A percentile compares a stretch with the other conserved stretches of the same genome.
Evolutionary conservation across 2,888 invertebrate genomes (phyloP).

Genomic region (Hyles lineata): DNA sequence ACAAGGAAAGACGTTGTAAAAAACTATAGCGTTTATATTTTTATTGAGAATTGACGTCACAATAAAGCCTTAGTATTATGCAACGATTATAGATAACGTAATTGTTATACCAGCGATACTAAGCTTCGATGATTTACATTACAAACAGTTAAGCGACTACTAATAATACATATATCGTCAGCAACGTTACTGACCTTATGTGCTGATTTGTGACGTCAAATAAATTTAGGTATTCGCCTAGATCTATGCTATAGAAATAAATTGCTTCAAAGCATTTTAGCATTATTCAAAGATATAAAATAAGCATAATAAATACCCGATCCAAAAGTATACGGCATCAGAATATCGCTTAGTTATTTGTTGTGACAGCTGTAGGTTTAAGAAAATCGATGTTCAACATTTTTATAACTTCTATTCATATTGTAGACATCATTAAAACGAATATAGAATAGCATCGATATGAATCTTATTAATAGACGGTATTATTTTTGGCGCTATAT

Average conservation of each 20-base stretch:
- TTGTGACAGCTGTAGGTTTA: not conserved
- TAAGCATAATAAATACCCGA: not conserved
- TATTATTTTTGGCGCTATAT: constrained; percentile 18
- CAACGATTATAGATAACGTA: constrained; percentile 37
- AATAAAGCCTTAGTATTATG: constrained; percentile 41
- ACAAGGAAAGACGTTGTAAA: not conserved
- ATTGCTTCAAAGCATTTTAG: too few relatives aligned
- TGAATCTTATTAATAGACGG: constrained; percentile 8
- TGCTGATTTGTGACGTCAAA: not conserved
- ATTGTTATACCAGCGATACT: constrained; percentile 29
- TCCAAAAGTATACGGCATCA: not conserved
- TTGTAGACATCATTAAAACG: not conserved
- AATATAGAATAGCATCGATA: constrained; percentile 20
- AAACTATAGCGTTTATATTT: not conserved
- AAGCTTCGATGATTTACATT: not conserved
- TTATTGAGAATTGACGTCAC: constrained; percentile 53
- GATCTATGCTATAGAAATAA: not conserved
- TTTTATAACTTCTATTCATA: not conserved
- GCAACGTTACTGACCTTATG: constrained; percentile 10
- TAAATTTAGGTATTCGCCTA: not conserved
- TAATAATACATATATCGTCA: not conserved
- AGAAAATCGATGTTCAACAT: constrained; percentile 8
- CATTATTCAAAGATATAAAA: too few relatives aligned
- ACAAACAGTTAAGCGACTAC: not conserved
- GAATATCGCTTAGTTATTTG: constrained; percentile 2